Percentiles rank a stretch among this genome's conserved stretches.
Evolutionary conservation across 2,797 vertebrate genomes (phyloP).

Genomic region (Cheirogaleus major): DNA sequence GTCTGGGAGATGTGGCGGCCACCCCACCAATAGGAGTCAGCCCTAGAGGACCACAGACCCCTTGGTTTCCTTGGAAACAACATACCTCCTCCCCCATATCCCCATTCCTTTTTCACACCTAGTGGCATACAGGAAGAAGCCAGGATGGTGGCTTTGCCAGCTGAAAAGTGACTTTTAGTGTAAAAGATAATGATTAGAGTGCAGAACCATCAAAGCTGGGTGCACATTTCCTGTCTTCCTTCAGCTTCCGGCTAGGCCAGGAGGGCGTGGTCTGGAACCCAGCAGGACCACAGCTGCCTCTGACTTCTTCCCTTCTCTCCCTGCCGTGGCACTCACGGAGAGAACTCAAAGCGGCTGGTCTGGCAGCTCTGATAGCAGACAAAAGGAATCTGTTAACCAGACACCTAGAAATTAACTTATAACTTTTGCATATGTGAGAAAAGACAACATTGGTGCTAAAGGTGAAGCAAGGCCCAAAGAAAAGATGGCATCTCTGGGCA

Average conservation of each 20-base stretch:
- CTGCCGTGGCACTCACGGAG: constrained; percentile 42
- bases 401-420: constrained; percentile 40
- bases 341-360: constrained; percentile 14
- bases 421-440: constrained; percentile 29
- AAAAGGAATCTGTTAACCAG: background rate
- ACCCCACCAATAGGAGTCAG: background rate
- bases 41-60: background rate
- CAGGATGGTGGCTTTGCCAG: constrained; percentile 43
- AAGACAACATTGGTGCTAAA: constrained; percentile 76
- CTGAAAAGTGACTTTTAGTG: constrained; percentile 42
- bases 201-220: background rate
- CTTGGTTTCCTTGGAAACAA: constrained; percentile 65
- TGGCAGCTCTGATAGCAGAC: background rate
- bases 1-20: background rate
- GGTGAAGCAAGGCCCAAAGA: constrained; percentile 12
- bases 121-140: constrained; percentile 59
- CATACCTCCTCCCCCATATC: constrained; percentile 69
- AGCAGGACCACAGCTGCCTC: constrained; percentile 24
- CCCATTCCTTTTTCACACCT: constrained; percentile 58
- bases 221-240: constrained; percentile 40
- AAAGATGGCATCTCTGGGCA: constrained; percentile 11
- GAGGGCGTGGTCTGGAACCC: constrained; percentile 16
- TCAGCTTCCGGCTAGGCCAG: constrained; percentile 18
- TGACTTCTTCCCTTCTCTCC: constrained; percentile 16
- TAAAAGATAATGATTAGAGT: background rate